Base-by-base conservation (phyloP, 2,888 invertebrate genomes). In the Mantis religiosa region DNA sequence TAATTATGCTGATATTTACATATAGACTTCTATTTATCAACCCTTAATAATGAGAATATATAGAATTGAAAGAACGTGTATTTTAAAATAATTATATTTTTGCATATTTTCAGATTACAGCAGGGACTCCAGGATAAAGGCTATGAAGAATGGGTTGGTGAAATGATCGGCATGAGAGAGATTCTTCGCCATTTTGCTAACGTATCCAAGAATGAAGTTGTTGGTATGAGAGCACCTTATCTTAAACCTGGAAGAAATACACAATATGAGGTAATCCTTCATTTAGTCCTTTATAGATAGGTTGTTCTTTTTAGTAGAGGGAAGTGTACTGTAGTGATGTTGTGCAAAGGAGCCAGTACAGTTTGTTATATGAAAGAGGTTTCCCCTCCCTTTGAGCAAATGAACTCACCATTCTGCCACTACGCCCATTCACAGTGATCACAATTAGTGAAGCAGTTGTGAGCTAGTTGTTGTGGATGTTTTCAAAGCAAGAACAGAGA, bases 91-190 rank as follows among this genome's bases (percentile, higher is more conserved):
- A 12, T 12, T 41, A 12, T 41, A 2, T 41, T 41, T 1, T 41
- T 41, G 12, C 12, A 41, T 41, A 41, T 71, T 71, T 71, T 1
- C 54, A 71, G 54, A 20, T 93, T 96, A 20, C 97, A 98, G 92
- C 96, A 96, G 92, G 97, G 98, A 85, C 94, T 98, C 15, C 97
- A 98, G 93, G 97, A 97, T 93, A 97, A 97, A 93, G 97, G 97
- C 88, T 97, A 98, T 93, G 98, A 98, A 94, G 97, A 97, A 93
- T 98, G 98, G 98, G 97, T 97, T 0, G 97, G 97, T 30, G 98
- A 98, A 94, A 98, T 98, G 97, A 97, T 98, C 91, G 98, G 98
- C 87, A 98, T 98, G 98, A 95, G 98, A 90, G 97, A 98, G 93
- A 97, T 98, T 91, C 94, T 98, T 34, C 95, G 95, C 90, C 95